Evolutionary conservation across 2,113 vertebrate species (phyloP).

Genomic region (Dipodomys spectabilis): DNA sequence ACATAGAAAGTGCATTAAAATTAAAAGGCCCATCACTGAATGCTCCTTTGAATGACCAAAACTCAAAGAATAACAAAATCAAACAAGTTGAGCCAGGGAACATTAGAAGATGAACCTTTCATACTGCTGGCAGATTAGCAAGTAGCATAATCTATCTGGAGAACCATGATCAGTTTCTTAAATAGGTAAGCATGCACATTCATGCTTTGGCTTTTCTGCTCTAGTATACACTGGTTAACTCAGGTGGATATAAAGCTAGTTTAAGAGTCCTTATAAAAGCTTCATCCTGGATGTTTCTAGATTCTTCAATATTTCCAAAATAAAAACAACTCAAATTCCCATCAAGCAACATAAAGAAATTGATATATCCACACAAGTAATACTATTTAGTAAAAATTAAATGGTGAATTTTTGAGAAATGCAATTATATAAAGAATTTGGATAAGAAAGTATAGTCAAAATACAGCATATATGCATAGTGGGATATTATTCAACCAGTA

Average conservation of each 20-base stretch:
- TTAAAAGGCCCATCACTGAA: not conserved
- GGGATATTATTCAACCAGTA: not conserved
- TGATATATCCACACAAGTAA: not conserved
- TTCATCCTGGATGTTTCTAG: not conserved
- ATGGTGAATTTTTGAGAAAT: not conserved
- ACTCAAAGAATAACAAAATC: conserved; percentile 18
- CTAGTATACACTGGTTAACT: not conserved
- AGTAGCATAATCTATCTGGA: not conserved
- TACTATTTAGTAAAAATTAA: not conserved
- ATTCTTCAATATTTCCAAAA: not conserved
- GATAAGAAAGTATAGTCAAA: not conserved
- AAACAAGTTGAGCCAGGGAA: not conserved
- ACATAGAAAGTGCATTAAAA: not conserved
- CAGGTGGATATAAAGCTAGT: not conserved
- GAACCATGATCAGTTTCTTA: not conserved
- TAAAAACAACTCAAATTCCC: not conserved
- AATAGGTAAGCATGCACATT: not conserved
- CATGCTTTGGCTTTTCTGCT: not conserved
- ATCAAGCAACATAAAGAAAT: not conserved
- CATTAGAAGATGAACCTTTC: not conserved
- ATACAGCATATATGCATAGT: no score
- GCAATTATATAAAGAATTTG: not conserved
- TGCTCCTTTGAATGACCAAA: not conserved
- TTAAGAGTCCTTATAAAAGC: not conserved
- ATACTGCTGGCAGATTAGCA: not conserved